Base-by-base conservation (phyloP, 1,140 invertebrate genomes). In the Drosophila sucinea region DNA sequence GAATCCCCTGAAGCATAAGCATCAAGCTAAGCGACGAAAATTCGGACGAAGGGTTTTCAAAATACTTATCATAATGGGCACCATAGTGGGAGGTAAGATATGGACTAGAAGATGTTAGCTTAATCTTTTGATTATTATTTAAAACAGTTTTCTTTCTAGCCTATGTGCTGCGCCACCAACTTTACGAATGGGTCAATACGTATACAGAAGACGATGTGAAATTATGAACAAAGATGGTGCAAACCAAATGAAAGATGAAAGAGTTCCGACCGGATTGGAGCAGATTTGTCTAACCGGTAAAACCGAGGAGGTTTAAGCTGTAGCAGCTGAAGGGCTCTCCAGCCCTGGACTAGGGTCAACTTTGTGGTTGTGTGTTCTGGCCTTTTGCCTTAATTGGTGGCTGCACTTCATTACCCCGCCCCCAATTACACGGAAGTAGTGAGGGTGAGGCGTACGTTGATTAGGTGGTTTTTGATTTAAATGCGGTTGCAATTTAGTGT, bases 401-500 rank as follows among this genome's bases (percentile, higher is more conserved):
- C 40, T 47, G 55, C 64, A 80, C 69, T 82, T 82, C 64, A 78
- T 82, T 82, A 84, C 25, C 54, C 4, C 54, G 7, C 56, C 1
- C 3, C 5, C n/a, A n/a, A 10, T n/a, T 11, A 4, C 3, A 23
- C 41, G 23, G 7, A 51, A 51, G 27, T 2, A 51, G 27, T 2
- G 72, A 55, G 72, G 40, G 72, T 60, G 65, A 75, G 60, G 70
- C 60, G 35, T 60, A 60, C 67, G 63, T 57, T 77, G 80, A 70
- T 83, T 83, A 79, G 81, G 60, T 64, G 73, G 47, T 44, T 57
- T 51, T 25, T 27, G 40, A 76, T 30, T 82, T 51, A 64, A 61
- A 60, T 73, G 69, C 64, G 77, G 70, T 70, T 73, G 55, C 32
- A 84, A 79, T 79, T 77, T 64, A 74, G 76, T 83, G 68, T 82